Evolutionary conservation across 2,888 invertebrate genomes (phyloP), one percentile per base, ranked within the genome.

Genomic region (Ormyrus nitidulus): DNA sequence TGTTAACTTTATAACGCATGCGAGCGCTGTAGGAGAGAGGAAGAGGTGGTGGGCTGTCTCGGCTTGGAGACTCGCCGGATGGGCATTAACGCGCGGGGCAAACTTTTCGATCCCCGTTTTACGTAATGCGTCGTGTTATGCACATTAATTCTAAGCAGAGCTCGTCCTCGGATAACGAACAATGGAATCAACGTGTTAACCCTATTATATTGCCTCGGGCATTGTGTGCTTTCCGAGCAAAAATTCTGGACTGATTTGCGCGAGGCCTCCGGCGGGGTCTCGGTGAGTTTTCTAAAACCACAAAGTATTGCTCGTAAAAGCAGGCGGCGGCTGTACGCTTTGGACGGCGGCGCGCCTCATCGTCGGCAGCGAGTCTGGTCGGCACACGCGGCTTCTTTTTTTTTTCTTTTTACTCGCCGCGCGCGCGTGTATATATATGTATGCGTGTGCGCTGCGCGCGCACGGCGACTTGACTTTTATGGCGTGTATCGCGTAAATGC

Each of bases 271-370:
- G 19, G 19, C 19, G 19, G 19, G 19, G 19, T 19, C 1, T 19
- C 19, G 84, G 85, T 83, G 86, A 87, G 84, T 87, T 87, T 87
- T 84, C 83, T 83, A 86, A 87, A 88, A 88, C 88, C 88, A 82
- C 88, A 87, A 88, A 88, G 86, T 87, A 85, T 85, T 79, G 84
- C 83, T 85, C 85, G 86, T 88, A 88, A 89, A 89, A 85, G 81
- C 77, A 83, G 86, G 85, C 85, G 85, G 82, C 73, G 44, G 59
- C 62, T n/a, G 48, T 74, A 56, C 61, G 66, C 69, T 62, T 54
- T 74, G 56, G 70, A 48, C 68, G 48, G 56, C 51, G 64, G 13
- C 71, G 49, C 8, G 62, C 46, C 65, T 64, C 62, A 61, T 19
- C 69, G 53, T 56, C 75, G 68, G 66, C 65, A 59, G 34, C 19